These are phyloP conservation scores for Ectemnius lituratus DNA, from an alignment of 2,888 invertebrate genomes.

Conservation along the genomic window DNA sequence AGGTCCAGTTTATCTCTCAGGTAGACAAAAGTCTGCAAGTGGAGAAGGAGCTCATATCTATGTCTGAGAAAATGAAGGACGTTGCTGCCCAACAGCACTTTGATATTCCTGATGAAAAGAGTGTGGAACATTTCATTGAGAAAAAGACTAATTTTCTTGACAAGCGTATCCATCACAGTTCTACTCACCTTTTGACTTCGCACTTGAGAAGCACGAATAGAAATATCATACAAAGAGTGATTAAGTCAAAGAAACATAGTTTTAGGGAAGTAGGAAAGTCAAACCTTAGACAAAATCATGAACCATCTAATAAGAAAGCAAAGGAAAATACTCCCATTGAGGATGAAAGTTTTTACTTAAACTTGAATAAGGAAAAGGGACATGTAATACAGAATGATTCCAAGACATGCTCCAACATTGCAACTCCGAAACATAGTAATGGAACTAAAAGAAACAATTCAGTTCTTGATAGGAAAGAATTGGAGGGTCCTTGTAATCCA, in stretches of 20 bases:
- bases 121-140: conserved; percentile 38
- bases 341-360: not conserved
- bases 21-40: conserved; percentile 24
- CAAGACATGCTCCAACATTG: not conserved
- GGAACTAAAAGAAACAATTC: not conserved
- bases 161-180: conserved; percentile 24
- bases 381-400: not conserved
- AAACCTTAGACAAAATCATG: not conserved
- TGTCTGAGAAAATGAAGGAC: conserved; percentile 36
- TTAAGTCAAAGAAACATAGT: conserved; percentile 1
- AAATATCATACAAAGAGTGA: conserved; percentile 42
- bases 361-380: not conserved
- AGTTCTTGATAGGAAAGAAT: not conserved
- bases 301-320: not conserved
- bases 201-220: conserved; percentile 51
- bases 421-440: not conserved
- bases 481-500: conserved; percentile 16
- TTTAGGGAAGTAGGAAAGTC: conserved; percentile 3
- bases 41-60: conserved; percentile 18
- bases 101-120: conserved; percentile 30
- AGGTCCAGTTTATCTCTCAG: conserved; percentile 31
- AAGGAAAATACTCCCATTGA: not conserved
- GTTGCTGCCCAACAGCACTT: conserved; percentile 26
- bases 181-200: conserved; percentile 24
- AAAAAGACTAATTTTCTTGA: conserved; percentile 38